Percentiles rank a stretch among this genome's conserved stretches.
These are phyloP conservation scores for Macrosiphum euphorbiae DNA, from an alignment of 2,888 invertebrate species.

Conservation along the genomic window DNA sequence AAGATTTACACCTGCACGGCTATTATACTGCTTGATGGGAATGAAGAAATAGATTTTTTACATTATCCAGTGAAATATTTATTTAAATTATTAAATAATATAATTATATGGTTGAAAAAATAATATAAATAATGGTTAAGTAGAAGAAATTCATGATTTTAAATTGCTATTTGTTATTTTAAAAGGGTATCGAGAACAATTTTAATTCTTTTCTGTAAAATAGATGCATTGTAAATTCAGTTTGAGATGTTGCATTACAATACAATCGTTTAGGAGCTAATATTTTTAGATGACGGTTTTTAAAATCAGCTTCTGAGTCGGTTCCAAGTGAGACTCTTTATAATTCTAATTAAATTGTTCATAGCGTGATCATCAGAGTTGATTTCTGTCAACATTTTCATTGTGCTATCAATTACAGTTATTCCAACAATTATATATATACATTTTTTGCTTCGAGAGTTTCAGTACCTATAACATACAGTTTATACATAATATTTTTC, in stretches of 20 bases:
- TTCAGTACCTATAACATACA: neutral
- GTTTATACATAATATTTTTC: neutral
- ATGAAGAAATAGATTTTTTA: neutral
- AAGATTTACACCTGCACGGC: neutral
- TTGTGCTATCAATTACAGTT: neutral
- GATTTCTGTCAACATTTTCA: neutral
- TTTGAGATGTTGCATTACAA: neutral
- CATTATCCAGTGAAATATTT: neutral
- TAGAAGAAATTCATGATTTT: neutral
- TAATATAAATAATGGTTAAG: neutral
- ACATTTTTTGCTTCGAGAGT: neutral
- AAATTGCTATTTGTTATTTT: neutral
- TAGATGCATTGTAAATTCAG: neutral
- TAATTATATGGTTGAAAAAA: neutral
- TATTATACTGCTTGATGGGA: neutral
- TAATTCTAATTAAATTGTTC: neutral
- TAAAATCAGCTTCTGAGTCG: neutral
- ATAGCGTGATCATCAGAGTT: constrained; percentile 26
- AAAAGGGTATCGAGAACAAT: neutral
- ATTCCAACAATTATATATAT: neutral
- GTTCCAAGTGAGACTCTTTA: neutral
- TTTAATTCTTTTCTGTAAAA: neutral
- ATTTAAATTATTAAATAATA: neutral
- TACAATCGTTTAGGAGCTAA: neutral
- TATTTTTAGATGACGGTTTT: neutral